Conservation (phyloP, 1,140 invertebrate genomes). For the Trachelipus rathkii region DNA sequence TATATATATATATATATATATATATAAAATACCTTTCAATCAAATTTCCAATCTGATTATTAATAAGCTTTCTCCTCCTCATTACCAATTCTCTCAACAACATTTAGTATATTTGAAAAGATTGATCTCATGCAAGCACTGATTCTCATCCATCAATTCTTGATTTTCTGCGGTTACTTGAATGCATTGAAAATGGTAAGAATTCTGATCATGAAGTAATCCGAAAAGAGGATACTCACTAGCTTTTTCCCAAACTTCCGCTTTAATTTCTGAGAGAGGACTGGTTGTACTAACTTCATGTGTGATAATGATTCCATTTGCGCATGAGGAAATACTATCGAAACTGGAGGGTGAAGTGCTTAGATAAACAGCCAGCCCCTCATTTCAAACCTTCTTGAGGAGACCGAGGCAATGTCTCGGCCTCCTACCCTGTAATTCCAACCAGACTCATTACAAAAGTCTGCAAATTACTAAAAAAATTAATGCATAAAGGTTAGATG, state of each 20-base stretch:
- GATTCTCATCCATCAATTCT: slow-evolving; percentile 78
- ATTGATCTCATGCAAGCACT: slow-evolving; percentile 75
- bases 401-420: neutral
- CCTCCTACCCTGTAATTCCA: neutral
- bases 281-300: slow-evolving; percentile 65
- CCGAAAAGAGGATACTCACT: slow-evolving; percentile 70
- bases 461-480: no score
- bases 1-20: no score
- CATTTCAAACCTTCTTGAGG: neutral
- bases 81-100: slow-evolving; percentile 74
- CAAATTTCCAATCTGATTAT: slow-evolving; percentile 73
- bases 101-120: slow-evolving; percentile 74
- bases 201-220: slow-evolving; percentile 69
- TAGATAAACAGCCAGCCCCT: neutral
- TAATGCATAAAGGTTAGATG: no score
- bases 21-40: no score
- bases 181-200: slow-evolving; percentile 78
- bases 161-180: slow-evolving; percentile 73
- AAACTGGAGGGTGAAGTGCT: slow-evolving; percentile 20
- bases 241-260: slow-evolving; percentile 77
- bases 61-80: slow-evolving; percentile 72
- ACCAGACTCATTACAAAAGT: no score
- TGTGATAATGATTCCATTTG: slow-evolving; percentile 73
- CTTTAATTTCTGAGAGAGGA: slow-evolving; percentile 77
- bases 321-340: slow-evolving; percentile 73